Base-by-base conservation (phyloP, 92 coral and sea anemone species). In the Chrysogorgia sp. region DNA sequence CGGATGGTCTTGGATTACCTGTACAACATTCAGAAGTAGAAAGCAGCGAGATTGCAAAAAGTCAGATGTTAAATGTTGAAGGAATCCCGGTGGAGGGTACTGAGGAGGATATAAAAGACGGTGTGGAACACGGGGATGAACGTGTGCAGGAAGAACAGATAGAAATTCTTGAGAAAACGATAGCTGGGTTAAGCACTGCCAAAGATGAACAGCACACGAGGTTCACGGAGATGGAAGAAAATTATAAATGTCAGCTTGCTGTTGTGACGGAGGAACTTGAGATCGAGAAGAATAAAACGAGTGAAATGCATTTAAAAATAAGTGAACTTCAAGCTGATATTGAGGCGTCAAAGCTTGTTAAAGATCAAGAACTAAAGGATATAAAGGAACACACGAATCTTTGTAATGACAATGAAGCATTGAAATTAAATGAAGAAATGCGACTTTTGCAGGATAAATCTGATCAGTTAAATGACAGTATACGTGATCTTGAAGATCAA, bases 121-220 rank as follows among this genome's bases (percentile, higher is more conserved):
- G 84, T 9, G 2, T 6, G 53, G 15, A 57, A 23, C 30, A 19
- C 3, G 63, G 31, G 6, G 34, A 57, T 57, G 82, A 58, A 26
- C 10, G 84, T 7, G 87, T 76, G 47, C 80, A 85, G 24, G 90
- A 76, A 29, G 88, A 93, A 52, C 58, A 86, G 9, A 87, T 82
- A 43, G 65, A 58, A 45, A 64, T 71, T 14, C 82, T 81, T 10
- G 90, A 79, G 21, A 71, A 68, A 59, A 45, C 67, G 59, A 35
- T 67, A 47, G 31, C 79, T 25, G 79, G 58, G 30, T 72, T 72
- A 53, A 72, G 63, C 32, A 72, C 35, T 23, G 79, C 58, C 10
- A 72, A 72, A 71, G 26, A 33, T 52, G 62, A 48, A 48, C 33
- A 32, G 12, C 41, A 48, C 17, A 34, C 25, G n/a, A 40, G 55